Percentiles rank a stretch among this genome's conserved stretches.
These are phyloP conservation scores for Macrochelys suwanniensis DNA, from an alignment of 2,797 vertebrate species.

Conservation along the genomic window DNA sequence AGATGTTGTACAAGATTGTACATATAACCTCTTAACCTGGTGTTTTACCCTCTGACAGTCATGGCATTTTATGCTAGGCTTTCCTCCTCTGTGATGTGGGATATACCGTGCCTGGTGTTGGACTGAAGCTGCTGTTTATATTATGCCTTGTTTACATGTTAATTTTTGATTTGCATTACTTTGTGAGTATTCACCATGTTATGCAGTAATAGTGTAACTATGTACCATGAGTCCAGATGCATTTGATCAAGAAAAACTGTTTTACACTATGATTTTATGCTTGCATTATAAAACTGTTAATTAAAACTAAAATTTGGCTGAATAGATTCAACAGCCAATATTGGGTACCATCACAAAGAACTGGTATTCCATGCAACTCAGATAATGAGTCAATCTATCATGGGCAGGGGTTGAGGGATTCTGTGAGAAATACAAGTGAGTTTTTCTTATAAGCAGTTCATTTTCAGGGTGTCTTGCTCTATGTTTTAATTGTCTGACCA, in stretches of 20 bases:
- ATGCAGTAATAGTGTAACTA: not conserved
- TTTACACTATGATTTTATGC: conserved; percentile 28
- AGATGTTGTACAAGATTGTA: conserved; percentile 38
- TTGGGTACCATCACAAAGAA: conserved; percentile 52
- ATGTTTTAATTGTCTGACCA: conserved; percentile 9
- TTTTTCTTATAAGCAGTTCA: not conserved
- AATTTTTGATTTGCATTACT: conserved; percentile 42
- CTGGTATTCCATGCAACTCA: conserved; percentile 9
- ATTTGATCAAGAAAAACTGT: conserved; percentile 53
- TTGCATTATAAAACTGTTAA: conserved; percentile 67
- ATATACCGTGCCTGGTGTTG: conserved; percentile 51
- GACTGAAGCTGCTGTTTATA: conserved; percentile 57
- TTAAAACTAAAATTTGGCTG: conserved; percentile 48
- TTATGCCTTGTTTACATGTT: conserved; percentile 62
- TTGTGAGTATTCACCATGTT: not conserved
- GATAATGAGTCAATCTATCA: not conserved
- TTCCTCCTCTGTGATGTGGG: not conserved
- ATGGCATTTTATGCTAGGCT: conserved; percentile 21
- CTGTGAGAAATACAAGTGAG: not conserved
- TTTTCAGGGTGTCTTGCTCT: not conserved
- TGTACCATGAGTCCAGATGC: not conserved
- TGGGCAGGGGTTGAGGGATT: not conserved
- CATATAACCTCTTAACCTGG: not conserved
- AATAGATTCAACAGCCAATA: conserved; percentile 41
- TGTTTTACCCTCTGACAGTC: conserved; percentile 33